A percentile compares a stretch with the other conserved stretches of the same genome.
Evolutionary conservation across 35 echinoderm and acorn worm genomes (phyloP).

Genomic region (Acanthaster planci): DNA sequence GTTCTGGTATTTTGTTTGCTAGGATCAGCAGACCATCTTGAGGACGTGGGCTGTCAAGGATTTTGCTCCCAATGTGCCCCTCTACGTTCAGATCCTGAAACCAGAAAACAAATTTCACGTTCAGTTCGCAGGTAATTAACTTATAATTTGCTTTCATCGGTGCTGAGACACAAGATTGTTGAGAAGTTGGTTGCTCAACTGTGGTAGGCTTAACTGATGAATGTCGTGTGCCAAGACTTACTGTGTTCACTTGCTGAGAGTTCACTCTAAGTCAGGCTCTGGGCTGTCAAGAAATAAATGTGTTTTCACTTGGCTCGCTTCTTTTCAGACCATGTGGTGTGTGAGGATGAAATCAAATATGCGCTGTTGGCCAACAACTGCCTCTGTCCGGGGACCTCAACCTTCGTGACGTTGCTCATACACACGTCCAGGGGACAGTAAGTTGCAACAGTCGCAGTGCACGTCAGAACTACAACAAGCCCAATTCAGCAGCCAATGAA

Average conservation of each 20-base stretch:
- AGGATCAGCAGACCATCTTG: constrained; percentile 96
- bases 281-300: no score
- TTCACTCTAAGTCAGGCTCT: no score
- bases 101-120: constrained; percentile 93
- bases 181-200: no score
- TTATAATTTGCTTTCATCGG: no score
- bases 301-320: not conserved
- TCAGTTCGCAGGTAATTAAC: constrained; percentile 97
- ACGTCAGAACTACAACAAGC: no score
- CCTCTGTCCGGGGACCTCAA: constrained; percentile 92
- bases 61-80: constrained; percentile 76
- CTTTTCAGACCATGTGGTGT: constrained; percentile 91
- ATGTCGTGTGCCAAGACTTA: no score
- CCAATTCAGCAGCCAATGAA: no score
- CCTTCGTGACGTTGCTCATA: constrained; percentile 94
- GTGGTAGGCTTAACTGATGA: no score
- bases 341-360: constrained; percentile 99
- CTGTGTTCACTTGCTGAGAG: no score
- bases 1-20: constrained; percentile 9
- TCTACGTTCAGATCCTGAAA: constrained; percentile 93
- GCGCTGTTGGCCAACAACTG: constrained; percentile 98
- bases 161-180: no score
- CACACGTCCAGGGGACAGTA: constrained; percentile 96
- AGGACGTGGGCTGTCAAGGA: constrained; percentile 96
- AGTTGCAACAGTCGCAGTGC: constrained; percentile 38